Percentiles rank a stretch among this genome's conserved stretches.
Conservation (phyloP, 2,797 vertebrate genomes). For the Prionace glauca region DNA sequence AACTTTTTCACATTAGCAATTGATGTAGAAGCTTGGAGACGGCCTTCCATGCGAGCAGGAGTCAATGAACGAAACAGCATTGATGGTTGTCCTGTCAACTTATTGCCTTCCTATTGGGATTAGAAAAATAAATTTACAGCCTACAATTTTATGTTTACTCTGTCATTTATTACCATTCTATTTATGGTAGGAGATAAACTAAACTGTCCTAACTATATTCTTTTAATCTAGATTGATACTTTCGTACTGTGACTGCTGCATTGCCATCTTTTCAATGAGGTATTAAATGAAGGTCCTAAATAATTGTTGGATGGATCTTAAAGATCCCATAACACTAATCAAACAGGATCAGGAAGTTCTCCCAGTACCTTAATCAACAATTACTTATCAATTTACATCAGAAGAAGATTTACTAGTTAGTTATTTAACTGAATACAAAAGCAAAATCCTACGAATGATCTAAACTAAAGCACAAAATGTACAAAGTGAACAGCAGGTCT, state of each 20-base stretch:
- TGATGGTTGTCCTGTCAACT: background rate
- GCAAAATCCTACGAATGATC: too few species aligned
- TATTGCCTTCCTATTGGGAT: background rate
- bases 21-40: constrained; percentile 10
- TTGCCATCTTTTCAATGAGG: background rate
- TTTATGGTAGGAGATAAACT: background rate
- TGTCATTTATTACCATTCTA: background rate
- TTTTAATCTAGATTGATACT: background rate
- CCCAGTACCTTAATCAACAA: background rate
- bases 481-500: too few species aligned
- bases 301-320: background rate
- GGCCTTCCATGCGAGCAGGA: background rate
- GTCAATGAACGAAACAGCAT: background rate
- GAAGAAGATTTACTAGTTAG: background rate
- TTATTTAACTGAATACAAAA: too few species aligned
- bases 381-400: background rate
- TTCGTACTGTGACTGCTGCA: background rate
- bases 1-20: constrained; percentile 20
- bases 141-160: background rate
- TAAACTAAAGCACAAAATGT: too few species aligned
- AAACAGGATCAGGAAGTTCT: background rate
- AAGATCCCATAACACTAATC: background rate
- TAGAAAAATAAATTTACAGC: background rate
- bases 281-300: background rate
- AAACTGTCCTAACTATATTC: background rate